Evolutionary conservation across 1,140 invertebrate species (phyloP).

Genomic region (Cotesia glomerata): DNA sequence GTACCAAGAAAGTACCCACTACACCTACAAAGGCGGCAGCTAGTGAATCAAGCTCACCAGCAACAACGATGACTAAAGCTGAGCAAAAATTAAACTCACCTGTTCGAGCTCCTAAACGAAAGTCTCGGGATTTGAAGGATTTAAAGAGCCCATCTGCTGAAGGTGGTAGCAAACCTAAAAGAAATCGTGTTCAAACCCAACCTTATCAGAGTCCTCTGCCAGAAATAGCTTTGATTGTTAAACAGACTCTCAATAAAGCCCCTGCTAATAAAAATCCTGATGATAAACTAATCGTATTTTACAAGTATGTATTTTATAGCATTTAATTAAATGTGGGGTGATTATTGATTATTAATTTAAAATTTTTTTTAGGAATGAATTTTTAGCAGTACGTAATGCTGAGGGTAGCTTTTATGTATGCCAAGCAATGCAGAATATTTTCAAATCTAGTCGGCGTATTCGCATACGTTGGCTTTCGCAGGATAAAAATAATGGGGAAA

Average conservation of each 20-base stretch:
- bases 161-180: slow-evolving; percentile 64
- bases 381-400: slow-evolving; percentile 87
- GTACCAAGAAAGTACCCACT: slow-evolving; percentile 31
- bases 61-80: slow-evolving; percentile 32
- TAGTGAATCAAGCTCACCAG: slow-evolving; percentile 18
- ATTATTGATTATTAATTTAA: slow-evolving; percentile 30
- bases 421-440: slow-evolving; percentile 90
- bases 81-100: slow-evolving; percentile 45
- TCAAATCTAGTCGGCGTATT: slow-evolving; percentile 80
- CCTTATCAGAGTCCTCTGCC: slow-evolving; percentile 82
- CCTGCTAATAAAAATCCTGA: slow-evolving; percentile 69
- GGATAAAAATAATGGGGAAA: slow-evolving; percentile 72
- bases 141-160: slow-evolving; percentile 47
- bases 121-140: slow-evolving; percentile 57
- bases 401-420: slow-evolving; percentile 90
- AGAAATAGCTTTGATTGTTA: slow-evolving; percentile 76
- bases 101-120: slow-evolving; percentile 53
- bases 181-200: slow-evolving; percentile 71
- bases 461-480: slow-evolving; percentile 89
- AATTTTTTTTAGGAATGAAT: slow-evolving; percentile 75
- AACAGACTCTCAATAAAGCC: slow-evolving; percentile 68
- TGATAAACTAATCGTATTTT: slow-evolving; percentile 85
- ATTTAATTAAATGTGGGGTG: slow-evolving; percentile 17
- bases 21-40: slow-evolving; percentile 33
- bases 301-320: slow-evolving; percentile 69